A percentile compares a stretch with the other conserved stretches of the same genome.
Conservation (phyloP, 2,113 vertebrate species). For the Nannospalax galili region DNA sequence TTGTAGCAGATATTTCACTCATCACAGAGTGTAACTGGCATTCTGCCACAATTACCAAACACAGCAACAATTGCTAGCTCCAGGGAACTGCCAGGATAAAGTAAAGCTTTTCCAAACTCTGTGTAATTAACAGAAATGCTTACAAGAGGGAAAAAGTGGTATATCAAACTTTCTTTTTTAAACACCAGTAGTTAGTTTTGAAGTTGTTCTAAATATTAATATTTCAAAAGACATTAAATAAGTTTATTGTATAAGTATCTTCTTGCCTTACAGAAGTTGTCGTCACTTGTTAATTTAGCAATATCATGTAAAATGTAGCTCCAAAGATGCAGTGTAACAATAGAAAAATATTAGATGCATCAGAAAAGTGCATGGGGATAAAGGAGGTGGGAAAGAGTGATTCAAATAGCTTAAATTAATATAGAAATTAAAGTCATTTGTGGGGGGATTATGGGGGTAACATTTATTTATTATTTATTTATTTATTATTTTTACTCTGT, state of each 20-base stretch:
- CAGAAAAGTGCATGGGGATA: not conserved
- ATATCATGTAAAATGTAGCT: not conserved
- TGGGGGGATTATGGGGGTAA: not conserved
- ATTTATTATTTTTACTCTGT: too few species aligned
- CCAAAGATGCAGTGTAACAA: not conserved
- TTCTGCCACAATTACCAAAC: slow-evolving; percentile 78
- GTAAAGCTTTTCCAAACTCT: slow-evolving; percentile 76
- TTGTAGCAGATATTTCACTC: slow-evolving; percentile 74
- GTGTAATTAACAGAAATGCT: slow-evolving; percentile 84
- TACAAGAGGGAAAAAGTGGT: slow-evolving; percentile 72
- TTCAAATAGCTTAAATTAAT: not conserved
- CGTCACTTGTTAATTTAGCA: slow-evolving; percentile 8
- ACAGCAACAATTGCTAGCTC: slow-evolving; percentile 72
- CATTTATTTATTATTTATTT: too few species aligned
- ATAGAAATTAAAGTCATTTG: not conserved
- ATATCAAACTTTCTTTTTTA: slow-evolving; percentile 71
- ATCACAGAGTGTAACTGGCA: slow-evolving; percentile 77
- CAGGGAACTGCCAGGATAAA: slow-evolving; percentile 70
- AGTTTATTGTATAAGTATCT: not conserved
- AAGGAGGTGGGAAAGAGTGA: not conserved
- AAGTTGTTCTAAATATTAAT: slow-evolving; percentile 36
- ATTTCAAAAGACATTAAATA: not conserved
- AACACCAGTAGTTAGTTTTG: slow-evolving; percentile 77
- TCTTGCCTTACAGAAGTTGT: not conserved
- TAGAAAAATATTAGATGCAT: slow-evolving; percentile 9